Base-by-base conservation (phyloP, 1,140 invertebrate species). In the Aphaenogaster rudis region DNA sequence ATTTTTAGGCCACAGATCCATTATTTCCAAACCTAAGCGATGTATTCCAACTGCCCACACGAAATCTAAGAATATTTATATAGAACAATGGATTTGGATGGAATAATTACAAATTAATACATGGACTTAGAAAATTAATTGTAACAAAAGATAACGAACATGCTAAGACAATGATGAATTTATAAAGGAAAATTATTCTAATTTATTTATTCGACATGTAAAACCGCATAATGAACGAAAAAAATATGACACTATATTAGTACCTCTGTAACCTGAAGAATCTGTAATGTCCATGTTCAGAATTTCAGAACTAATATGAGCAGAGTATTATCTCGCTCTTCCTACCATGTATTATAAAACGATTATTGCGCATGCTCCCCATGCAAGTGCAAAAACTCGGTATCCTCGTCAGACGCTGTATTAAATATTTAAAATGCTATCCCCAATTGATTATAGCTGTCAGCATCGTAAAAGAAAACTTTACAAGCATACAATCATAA, bases 21-120 rank as follows among this genome's bases (percentile, higher is more conserved):
- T n/a, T 0, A 71, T 1, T 17, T 54, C 15, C 13, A 86, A 52
- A 39, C 61, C n/a, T 3, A 36, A 36, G 0, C 76, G 84, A 21
- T 87, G 80, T 13, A 82, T 2, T n/a, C 28, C 39, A n/a, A 77
- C 3, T 2, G 86, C 85, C 88, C 88, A 88, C 13, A 48, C 9
- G 0, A 74, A 88, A 64, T 88, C 88, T 88, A 67, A 48, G 42
- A 59, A 17, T 7, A 28, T 59, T 42, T 9, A 36, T 28, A 28
- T 1, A 8, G 15, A 15, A 17, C 8, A 48, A 13, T 8, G 50
- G 33, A 17, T 50, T 4, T 28, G 21, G 21, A 28, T 28, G 2
- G 4, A 48, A 11, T 67, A 42, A 28, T 67, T 42, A 39, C 8
- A 42, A 42, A 42, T 66, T 3, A 28, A 28, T 28, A 28, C 21